Evolutionary conservation across 2,888 invertebrate species (phyloP).

Genomic region (Schizotus pectinicornis): DNA sequence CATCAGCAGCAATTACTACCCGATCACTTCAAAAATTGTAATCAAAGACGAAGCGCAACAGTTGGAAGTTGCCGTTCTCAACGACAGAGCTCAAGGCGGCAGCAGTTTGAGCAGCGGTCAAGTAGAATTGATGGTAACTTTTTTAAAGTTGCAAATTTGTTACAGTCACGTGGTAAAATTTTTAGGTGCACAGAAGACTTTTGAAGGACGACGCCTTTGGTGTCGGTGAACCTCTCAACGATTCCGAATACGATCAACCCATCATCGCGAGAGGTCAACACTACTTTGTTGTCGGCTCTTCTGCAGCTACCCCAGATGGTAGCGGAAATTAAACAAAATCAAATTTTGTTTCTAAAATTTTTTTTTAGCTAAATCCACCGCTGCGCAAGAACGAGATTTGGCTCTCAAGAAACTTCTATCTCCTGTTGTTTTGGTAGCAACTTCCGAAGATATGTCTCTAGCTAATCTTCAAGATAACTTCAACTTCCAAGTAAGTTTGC

Average conservation of each 20-base stretch:
- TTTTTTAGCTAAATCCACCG: conserved; percentile 30
- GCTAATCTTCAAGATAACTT: conserved; percentile 10
- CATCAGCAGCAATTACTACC: conserved; percentile 74
- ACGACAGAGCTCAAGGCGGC: conserved; percentile 68
- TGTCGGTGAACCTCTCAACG: conserved; percentile 88
- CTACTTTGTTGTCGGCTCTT: conserved; percentile 40
- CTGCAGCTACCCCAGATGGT: neutral
- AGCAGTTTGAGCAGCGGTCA: conserved; percentile 61
- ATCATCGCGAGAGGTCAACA: conserved; percentile 68
- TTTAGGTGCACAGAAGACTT: conserved; percentile 79
- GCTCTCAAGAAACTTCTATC: conserved; percentile 64
- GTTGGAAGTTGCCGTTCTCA: conserved; percentile 62
- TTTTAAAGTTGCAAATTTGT: neutral
- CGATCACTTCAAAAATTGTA: conserved; percentile 71
- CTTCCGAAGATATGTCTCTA: conserved; percentile 9
- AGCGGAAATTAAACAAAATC: neutral
- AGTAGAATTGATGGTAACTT: conserved; percentile 17
- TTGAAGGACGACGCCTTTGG: conserved; percentile 89
- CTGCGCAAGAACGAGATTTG: conserved; percentile 57
- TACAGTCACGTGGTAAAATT: neutral
- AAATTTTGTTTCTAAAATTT: too few species aligned
- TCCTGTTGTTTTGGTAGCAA: conserved; percentile 48
- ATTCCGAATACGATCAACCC: conserved; percentile 71
- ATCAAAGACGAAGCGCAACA: conserved; percentile 59
- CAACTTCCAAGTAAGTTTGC: conserved; percentile 12